Evolutionary conservation across 2,113 vertebrate species (phyloP).

Genomic region (Rostratula benghalensis): DNA sequence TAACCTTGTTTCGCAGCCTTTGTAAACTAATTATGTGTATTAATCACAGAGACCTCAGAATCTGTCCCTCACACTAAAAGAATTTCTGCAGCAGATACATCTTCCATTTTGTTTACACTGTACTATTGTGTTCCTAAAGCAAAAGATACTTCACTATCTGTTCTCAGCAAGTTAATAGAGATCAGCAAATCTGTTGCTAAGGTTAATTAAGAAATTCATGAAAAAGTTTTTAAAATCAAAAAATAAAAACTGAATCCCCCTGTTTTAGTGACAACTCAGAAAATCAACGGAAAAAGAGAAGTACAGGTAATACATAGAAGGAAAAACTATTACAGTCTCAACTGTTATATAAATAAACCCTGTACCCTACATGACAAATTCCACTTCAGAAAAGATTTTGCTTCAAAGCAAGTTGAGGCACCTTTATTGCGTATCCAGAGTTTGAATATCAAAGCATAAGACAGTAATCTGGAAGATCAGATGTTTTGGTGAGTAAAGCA

Average conservation of each 20-base stretch:
- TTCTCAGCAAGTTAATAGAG: conserved; percentile 5
- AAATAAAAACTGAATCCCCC: background rate
- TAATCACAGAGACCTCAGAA: conserved; percentile 69
- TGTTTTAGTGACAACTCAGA: background rate
- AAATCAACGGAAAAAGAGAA: background rate
- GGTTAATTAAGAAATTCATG: background rate
- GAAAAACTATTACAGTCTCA: background rate
- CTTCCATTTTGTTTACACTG: background rate
- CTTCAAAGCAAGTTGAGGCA: background rate
- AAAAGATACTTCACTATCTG: conserved; percentile 30
- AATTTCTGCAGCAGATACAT: background rate
- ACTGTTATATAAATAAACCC: background rate
- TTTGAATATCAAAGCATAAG: background rate
- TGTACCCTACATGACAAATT: background rate
- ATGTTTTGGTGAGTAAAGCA: background rate
- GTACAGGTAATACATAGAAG: background rate
- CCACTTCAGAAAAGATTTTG: background rate
- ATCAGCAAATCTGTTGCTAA: background rate
- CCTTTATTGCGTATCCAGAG: background rate
- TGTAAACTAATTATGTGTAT: conserved; percentile 77
- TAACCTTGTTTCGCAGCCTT: conserved; percentile 71
- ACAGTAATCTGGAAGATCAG: background rate
- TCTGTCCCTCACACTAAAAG: conserved; percentile 43
- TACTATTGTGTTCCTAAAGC: background rate
- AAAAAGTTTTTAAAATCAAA: background rate